These are phyloP conservation scores for Corydoras maculifer DNA, from an alignment of 2,113 vertebrate genomes.

Conservation along the genomic window DNA sequence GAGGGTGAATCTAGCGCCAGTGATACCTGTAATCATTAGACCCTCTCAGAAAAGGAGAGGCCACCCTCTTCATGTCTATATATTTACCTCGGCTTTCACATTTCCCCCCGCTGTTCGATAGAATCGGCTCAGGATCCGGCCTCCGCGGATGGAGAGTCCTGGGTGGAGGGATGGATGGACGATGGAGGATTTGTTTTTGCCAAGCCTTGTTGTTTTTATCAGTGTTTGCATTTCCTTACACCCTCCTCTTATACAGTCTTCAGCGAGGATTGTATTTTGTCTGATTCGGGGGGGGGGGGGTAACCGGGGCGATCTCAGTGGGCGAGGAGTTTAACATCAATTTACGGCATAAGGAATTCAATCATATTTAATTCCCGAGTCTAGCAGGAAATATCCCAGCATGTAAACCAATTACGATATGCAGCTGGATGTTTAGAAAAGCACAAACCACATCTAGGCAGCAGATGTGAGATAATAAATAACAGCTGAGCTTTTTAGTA, in stretches of 20 bases:
- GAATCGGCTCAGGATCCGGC: too few relatives aligned
- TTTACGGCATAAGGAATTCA: slow-evolving; percentile 16
- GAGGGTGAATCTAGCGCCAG: slow-evolving; percentile 27
- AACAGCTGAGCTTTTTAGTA: slow-evolving; percentile 18
- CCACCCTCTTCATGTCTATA: background rate
- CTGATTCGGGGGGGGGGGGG: slow-evolving; percentile 14
- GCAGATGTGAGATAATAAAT: slow-evolving; percentile 17
- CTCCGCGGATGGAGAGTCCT: too few relatives aligned
- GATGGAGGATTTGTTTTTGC: slow-evolving; percentile 35
- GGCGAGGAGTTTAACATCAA: slow-evolving; percentile 13
- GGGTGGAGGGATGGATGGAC: background rate
- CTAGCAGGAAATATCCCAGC: slow-evolving; percentile 19
- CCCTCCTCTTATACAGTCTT: slow-evolving; percentile 32
- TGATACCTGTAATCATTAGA: slow-evolving; percentile 30
- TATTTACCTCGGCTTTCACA: background rate
- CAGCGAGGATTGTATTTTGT: slow-evolving; percentile 44
- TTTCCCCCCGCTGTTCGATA: background rate
- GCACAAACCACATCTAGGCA: slow-evolving; percentile 19
- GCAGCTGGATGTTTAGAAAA: slow-evolving; percentile 10
- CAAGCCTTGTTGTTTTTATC: slow-evolving; percentile 49
- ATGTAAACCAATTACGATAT: slow-evolving; percentile 11
- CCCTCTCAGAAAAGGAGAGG: slow-evolving; percentile 15
- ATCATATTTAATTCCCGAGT: slow-evolving; percentile 16
- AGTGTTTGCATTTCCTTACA: slow-evolving; percentile 46
- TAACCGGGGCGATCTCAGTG: slow-evolving; percentile 8